Conservation (phyloP, 2,888 invertebrate genomes). For the Dryobotodes eremita region DNA sequence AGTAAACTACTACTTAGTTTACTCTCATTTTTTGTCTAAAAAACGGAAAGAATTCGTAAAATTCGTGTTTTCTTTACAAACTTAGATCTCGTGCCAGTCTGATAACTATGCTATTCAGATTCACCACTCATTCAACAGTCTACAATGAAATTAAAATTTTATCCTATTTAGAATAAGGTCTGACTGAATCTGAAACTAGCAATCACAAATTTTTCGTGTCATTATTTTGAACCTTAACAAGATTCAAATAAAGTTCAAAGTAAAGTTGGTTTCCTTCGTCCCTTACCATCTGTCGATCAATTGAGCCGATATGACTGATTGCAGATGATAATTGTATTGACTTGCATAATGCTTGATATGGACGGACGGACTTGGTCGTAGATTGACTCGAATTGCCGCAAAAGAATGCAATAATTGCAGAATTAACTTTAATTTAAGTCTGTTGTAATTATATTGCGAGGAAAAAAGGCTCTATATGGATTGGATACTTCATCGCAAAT, state of each 20-base stretch:
- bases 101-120: conserved; percentile 39
- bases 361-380: conserved; percentile 12
- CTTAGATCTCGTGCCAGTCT: conserved; percentile 40
- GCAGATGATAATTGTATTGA: conserved; percentile 42
- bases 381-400: conserved; percentile 14
- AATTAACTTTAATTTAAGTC: conserved; percentile 10
- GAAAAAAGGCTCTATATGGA: not conserved
- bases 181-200: not conserved
- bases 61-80: conserved; percentile 41
- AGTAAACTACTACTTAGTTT: no score
- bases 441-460: conserved; percentile 12
- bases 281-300: conserved; percentile 12
- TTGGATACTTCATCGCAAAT: conserved; percentile 1
- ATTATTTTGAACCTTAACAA: not conserved
- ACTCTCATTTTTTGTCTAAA: no score
- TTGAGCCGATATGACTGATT: conserved; percentile 26
- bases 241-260: not conserved
- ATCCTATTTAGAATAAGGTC: fast-evolving
- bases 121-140: not conserved
- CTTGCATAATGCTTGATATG: conserved; percentile 11
- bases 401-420: conserved; percentile 23
- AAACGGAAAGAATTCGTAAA: conserved; percentile 32
- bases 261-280: not conserved
- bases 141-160: conserved; percentile 23
- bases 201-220: not conserved